Evolutionary conservation across 2,113 vertebrate species (phyloP).

Genomic region (Dicerorhinus sumatrensis): DNA sequence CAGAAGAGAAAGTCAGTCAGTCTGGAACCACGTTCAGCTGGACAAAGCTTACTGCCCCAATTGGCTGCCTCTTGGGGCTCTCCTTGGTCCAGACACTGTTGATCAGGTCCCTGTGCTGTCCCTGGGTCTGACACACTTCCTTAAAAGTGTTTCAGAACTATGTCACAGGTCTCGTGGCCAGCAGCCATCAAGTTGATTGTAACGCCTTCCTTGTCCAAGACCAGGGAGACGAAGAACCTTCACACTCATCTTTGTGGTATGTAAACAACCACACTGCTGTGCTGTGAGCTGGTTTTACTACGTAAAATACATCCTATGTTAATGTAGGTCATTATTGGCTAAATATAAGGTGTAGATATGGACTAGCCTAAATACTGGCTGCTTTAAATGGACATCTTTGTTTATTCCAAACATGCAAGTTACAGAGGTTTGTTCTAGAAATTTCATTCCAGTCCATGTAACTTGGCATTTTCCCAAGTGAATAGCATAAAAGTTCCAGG

Average conservation of each 20-base stretch:
- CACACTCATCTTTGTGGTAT: background rate
- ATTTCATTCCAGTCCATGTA: background rate
- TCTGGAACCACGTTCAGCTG: background rate
- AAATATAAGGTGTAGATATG: constrained; percentile 19
- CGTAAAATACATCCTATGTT: constrained; percentile 10
- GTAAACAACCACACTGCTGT: background rate
- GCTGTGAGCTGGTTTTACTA: background rate
- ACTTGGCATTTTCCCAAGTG: background rate
- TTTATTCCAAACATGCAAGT: constrained; percentile 54
- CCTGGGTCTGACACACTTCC: background rate
- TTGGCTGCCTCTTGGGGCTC: background rate
- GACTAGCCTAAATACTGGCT: background rate
- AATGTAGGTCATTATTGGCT: background rate
- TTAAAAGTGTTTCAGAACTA: background rate
- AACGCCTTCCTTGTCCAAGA: constrained; percentile 39
- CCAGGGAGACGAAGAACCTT: constrained; percentile 9
- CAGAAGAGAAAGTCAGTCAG: background rate
- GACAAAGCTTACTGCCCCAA: background rate
- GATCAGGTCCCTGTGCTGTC: background rate
- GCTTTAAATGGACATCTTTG: constrained; percentile 34
- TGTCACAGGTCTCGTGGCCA: background rate
- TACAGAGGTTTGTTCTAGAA: background rate
- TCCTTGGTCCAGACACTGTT: background rate
- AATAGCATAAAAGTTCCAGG: background rate
- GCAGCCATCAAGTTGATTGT: background rate